phyloP scores from a whole-genome alignment of 2,113 vertebrate genomes.

The Phaethornis superciliosus region DNA sequence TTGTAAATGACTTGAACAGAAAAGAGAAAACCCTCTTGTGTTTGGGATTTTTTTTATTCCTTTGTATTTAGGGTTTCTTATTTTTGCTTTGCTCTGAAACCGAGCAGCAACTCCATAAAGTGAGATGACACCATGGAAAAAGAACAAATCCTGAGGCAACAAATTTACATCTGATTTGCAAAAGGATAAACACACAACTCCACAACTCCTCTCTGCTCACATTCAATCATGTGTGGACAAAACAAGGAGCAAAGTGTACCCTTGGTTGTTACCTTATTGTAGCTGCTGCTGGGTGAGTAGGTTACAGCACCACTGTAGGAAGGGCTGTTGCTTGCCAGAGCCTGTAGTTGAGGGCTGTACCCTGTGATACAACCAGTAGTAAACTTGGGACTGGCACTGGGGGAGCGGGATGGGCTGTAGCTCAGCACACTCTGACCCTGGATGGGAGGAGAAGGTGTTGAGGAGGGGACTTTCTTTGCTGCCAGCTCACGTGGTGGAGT shows the following conservation, averaged over 20 bases:
- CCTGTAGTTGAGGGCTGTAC: conserved; percentile 85
- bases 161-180: background rate
- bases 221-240: accelerated
- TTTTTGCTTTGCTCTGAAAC: background rate
- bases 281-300: conserved; percentile 74
- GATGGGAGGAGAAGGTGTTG: conserved; percentile 78
- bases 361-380: conserved; percentile 81
- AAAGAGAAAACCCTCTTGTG: background rate
- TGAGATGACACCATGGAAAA: background rate
- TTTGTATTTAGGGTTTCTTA: no score
- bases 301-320: conserved; percentile 72
- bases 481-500: conserved; percentile 80
- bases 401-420: conserved; percentile 89
- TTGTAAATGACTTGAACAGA: no score
- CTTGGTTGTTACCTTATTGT: conserved; percentile 77
- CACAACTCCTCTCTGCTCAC: background rate
- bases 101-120: background rate
- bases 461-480: conserved; percentile 77
- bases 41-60: background rate
- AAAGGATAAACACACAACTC: background rate
- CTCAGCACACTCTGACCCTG: conserved; percentile 94
- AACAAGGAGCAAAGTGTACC: background rate
- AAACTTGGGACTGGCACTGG: conserved; percentile 89
- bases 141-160: accelerated
- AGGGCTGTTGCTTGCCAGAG: conserved; percentile 72